Percentiles rank a stretch among this genome's conserved stretches.
These are phyloP conservation scores for Antigone vipio DNA, from an alignment of 2,113 vertebrate genomes.

Conservation along the genomic window DNA sequence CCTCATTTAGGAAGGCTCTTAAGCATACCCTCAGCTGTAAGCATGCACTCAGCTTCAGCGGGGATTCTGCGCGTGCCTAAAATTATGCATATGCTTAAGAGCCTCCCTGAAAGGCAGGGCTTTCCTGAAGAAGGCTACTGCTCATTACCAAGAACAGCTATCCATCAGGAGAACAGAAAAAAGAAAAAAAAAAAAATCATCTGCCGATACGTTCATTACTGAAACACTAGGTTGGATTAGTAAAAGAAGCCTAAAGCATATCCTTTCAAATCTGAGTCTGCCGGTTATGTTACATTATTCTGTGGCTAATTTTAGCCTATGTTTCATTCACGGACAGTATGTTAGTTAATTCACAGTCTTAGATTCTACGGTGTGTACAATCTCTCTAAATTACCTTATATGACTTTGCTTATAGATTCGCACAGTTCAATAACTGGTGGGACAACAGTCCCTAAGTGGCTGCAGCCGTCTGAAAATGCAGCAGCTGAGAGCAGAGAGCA, in stretches of 20 bases:
- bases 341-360: neutral
- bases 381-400: neutral
- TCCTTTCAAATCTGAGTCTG: neutral
- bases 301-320: neutral
- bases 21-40: slow-evolving; percentile 23
- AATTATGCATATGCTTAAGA: neutral
- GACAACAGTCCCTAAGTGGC: neutral
- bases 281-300: neutral
- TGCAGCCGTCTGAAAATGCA: neutral
- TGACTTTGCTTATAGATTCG: neutral
- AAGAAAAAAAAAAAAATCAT: neutral
- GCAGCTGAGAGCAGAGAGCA: neutral
- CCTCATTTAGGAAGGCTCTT: slow-evolving; percentile 13
- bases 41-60: neutral
- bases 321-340: neutral
- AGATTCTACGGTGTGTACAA: neutral
- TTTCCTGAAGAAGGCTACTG: neutral
- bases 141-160: neutral
- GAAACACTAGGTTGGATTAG: neutral
- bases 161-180: neutral
- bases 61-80: neutral
- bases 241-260: neutral
- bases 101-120: neutral
- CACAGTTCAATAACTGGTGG: neutral
- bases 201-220: neutral